Base-by-base conservation (phyloP, 2,888 invertebrate genomes). In the Drosophila ustulata region DNA sequence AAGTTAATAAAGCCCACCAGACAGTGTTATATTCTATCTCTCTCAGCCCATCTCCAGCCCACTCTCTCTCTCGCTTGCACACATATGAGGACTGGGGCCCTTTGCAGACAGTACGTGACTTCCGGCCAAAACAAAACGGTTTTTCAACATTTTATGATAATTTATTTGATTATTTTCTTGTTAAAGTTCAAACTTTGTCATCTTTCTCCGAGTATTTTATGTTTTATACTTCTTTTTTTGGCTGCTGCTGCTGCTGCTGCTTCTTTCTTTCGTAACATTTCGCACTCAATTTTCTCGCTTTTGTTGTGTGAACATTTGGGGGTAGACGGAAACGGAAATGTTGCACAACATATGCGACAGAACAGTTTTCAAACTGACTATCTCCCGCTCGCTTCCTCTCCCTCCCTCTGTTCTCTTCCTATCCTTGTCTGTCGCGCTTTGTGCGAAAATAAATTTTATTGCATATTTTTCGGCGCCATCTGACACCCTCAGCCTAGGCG, bases 171-270 rank as follows among this genome's bases (percentile, higher is more conserved):
- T 85, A 85, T 85, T 87, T 85, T 89, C 85, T 87, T 85, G 87
- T 85, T 89, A 85, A 89, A 85, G 84, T 87, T 84, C 89, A 89
- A 89, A 85, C 89, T 89, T 85, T 89, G 82, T 84, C 84, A 83
- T 75, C 73, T 86, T 76, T 58, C 58, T 47, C 9, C 43, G 13
- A 52, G 46, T 32, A 32, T 13, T 13, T 63, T 41, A 50, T 37
- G 9, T 56, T 61, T 52, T 68, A 23, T 71, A 61, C 53, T 46
- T 57, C 45, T 41, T 79, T 61, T 66, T 49, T 52, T 69, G 1
- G 18, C n/a, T n/a, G 18, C 18, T 18, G 18, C 18, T 18, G 18
- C 18, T 18, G 18, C 18, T 18, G 1, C 18, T 18, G 18, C 34
- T 39, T 71, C 61, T 57, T 70, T 41, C 50, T 58, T 52, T 53